Evolutionary conservation across 2,797 vertebrate species (phyloP).

Genomic region (Lutjanus argentimaculatus): DNA sequence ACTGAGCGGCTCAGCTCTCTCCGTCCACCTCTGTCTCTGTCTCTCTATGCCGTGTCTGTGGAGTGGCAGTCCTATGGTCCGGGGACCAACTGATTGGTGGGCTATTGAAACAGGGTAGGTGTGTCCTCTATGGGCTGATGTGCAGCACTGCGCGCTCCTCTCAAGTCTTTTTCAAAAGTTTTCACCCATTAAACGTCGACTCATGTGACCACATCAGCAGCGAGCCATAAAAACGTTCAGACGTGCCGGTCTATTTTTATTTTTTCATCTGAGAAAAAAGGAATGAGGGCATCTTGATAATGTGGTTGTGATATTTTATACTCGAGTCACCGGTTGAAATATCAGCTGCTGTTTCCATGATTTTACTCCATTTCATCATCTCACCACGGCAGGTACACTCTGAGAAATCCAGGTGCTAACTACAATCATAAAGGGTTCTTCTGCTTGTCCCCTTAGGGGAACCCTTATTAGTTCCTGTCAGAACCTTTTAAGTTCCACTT

Average conservation of each 20-base stretch:
- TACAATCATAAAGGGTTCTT: too few species aligned
- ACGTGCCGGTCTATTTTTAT: slow-evolving; percentile 20
- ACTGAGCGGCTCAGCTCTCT: slow-evolving; percentile 32
- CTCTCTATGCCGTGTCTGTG: slow-evolving; percentile 36
- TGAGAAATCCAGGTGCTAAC: too few species aligned
- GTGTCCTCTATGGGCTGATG: slow-evolving; percentile 62
- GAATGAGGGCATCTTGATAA: background rate
- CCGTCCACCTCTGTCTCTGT: slow-evolving; percentile 41
- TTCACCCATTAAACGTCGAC: slow-evolving; percentile 28
- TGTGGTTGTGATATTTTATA: background rate
- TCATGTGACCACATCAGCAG: slow-evolving; percentile 48
- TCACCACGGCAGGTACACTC: background rate
- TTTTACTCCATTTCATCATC: background rate
- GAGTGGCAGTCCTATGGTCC: background rate
- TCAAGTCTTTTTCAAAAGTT: slow-evolving; percentile 36
- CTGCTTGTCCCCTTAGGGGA: too few species aligned
- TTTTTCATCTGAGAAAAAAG: background rate
- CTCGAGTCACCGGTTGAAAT: background rate
- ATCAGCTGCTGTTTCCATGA: background rate
- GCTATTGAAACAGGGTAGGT: slow-evolving; percentile 50
- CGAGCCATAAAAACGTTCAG: slow-evolving; percentile 30
- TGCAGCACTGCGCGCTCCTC: background rate
- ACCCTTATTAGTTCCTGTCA: too few species aligned
- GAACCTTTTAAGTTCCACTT: too few species aligned
- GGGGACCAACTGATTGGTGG: slow-evolving; percentile 50